Evolutionary conservation across 2,113 vertebrate genomes (phyloP).

Genomic region (Mobula birostris): DNA sequence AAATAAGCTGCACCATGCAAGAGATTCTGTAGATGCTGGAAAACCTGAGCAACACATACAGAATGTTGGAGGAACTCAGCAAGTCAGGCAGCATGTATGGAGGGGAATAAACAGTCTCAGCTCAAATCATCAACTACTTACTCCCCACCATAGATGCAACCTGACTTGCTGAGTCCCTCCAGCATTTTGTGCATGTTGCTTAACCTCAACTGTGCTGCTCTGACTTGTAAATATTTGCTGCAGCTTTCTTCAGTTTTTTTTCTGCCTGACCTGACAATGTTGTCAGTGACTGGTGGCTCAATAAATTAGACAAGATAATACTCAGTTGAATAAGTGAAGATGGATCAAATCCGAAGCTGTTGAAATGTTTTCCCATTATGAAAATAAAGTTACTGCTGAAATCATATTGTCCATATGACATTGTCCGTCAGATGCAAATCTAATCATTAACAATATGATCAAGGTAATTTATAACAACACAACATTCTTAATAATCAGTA

Average conservation of each 20-base stretch:
- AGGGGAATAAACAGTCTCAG: too few species aligned
- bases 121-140: too few species aligned
- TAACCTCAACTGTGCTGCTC: not conserved
- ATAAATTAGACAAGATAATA: conserved; percentile 1
- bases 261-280: not conserved
- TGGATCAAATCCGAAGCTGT: not conserved
- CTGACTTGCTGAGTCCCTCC: too few species aligned
- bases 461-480: not conserved
- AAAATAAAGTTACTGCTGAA: not conserved
- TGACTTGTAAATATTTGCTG: not conserved
- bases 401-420: not conserved
- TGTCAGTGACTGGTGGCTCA: not conserved
- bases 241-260: not conserved
- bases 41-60: too few species aligned
- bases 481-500: not conserved
- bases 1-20: too few species aligned
- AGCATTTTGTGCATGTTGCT: too few species aligned
- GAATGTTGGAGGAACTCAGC: too few species aligned
- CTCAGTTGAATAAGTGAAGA: not conserved
- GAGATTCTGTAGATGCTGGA: too few species aligned
- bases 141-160: too few species aligned
- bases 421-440: not conserved
- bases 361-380: not conserved
- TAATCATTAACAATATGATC: not conserved
- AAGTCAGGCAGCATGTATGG: too few species aligned